These are phyloP conservation scores for Drosophila punjabiensis DNA, from an alignment of 1,140 invertebrate genomes.

Conservation along the genomic window DNA sequence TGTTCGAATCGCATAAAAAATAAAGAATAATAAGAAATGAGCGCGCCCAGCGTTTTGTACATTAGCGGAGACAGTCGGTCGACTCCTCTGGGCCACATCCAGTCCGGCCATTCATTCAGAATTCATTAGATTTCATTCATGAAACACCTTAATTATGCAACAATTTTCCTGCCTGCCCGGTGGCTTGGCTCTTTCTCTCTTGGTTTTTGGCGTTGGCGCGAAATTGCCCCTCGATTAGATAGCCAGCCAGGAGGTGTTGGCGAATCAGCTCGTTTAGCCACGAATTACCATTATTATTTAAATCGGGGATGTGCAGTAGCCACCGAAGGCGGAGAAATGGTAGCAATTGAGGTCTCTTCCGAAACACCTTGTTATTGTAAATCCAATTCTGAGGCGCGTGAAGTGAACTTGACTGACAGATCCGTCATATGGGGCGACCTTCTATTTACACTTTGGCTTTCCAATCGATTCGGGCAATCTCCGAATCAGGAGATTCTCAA, in stretches of 20 bases:
- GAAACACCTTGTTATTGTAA: constrained; percentile 26
- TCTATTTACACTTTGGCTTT: constrained; percentile 37
- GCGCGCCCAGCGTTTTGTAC: constrained; percentile 80
- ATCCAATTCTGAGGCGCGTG: constrained; percentile 16
- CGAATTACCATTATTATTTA: constrained; percentile 84
- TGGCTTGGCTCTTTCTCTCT: background rate
- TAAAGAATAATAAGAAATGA: constrained; percentile 83
- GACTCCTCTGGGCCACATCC: constrained; percentile 26
- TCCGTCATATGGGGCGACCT: constrained; percentile 18
- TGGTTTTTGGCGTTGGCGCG: constrained; percentile 36
- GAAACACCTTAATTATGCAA: constrained; percentile 83
- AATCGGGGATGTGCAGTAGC: constrained; percentile 58
- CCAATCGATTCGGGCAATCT: constrained; percentile 12
- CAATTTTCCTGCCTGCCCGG: constrained; percentile 39
- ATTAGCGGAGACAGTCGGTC: constrained; percentile 54
- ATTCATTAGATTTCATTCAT: constrained; percentile 85
- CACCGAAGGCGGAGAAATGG: constrained; percentile 31
- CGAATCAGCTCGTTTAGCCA: constrained; percentile 71
- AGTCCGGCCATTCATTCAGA: constrained; percentile 69
- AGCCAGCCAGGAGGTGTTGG: constrained; percentile 76
- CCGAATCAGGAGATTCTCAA: constrained; percentile 7
- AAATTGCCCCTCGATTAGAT: constrained; percentile 82
- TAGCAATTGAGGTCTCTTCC: constrained; percentile 16
- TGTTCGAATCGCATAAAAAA: constrained; percentile 82
- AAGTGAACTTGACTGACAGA: constrained; percentile 31